Conservation (phyloP, 2,888 invertebrate species). For the Neria commutata region DNA sequence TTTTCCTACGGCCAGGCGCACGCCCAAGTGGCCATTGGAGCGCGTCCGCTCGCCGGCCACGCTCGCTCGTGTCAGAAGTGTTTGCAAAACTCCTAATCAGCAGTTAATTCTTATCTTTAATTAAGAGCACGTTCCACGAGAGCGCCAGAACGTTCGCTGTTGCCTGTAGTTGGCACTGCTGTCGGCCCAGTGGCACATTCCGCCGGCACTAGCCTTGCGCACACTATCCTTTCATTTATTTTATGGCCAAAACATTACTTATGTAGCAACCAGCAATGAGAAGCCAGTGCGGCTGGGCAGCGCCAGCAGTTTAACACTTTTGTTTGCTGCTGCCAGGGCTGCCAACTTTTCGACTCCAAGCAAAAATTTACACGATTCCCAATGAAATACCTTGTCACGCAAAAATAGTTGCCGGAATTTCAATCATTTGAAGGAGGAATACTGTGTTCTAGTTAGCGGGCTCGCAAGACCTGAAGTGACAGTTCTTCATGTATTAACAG, state of each 20-base stretch:
- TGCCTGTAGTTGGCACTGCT: conserved; percentile 18
- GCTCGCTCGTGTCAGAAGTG: conserved; percentile 45
- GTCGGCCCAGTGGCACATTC: conserved; percentile 2
- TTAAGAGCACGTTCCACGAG: conserved; percentile 58
- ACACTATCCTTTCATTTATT: conserved; percentile 10
- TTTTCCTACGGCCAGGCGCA: not conserved
- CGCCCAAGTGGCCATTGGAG: not conserved
- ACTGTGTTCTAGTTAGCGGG: too few species aligned
- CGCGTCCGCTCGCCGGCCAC: not conserved
- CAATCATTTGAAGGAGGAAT: too few species aligned
- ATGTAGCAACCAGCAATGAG: conserved; percentile 6
- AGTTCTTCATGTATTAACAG: too few species aligned
- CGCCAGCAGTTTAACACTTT: conserved; percentile 42
- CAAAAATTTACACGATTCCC: too few species aligned
- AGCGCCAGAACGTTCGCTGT: conserved; percentile 34
- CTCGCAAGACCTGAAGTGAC: too few species aligned
- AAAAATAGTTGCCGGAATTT: too few species aligned
- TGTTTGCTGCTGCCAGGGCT: conserved; percentile 40
- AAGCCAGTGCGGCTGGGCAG: not conserved
- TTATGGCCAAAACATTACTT: conserved; percentile 14
- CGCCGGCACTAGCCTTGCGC: not conserved
- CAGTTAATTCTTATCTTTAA: conserved; percentile 61
- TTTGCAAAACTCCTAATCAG: conserved; percentile 58
- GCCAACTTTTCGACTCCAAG: too few species aligned
- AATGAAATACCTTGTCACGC: too few species aligned